Evolutionary conservation across 2,797 vertebrate species (phyloP).

Genomic region (Coranthus polyacanthus): DNA sequence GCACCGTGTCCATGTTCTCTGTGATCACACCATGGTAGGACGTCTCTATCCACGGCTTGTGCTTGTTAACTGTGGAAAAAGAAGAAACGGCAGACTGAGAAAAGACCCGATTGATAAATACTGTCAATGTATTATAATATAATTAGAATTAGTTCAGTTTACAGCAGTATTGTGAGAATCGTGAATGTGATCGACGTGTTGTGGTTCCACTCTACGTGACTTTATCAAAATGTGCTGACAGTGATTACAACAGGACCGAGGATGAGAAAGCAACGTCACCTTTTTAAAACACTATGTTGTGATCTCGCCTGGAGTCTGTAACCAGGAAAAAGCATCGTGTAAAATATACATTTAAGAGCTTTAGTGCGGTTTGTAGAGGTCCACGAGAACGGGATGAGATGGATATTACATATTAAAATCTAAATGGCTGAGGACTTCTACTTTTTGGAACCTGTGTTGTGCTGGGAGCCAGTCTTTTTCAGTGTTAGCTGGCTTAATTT

Average conservation of each 20-base stretch:
- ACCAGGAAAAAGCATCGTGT: too few species aligned
- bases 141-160: constrained; percentile 1
- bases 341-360: too few species aligned
- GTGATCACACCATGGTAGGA: constrained; percentile 98
- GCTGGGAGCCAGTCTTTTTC: too few species aligned
- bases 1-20: constrained; percentile 95
- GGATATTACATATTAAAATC: too few species aligned
- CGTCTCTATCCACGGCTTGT: constrained; percentile 99
- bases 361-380: too few species aligned
- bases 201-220: too few species aligned
- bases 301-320: not conserved
- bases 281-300: not conserved
- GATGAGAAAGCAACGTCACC: not conserved
- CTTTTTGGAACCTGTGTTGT: too few species aligned
- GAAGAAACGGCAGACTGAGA: not conserved
- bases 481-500: too few species aligned
- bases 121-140: constrained; percentile 1
- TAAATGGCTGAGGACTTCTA: too few species aligned
- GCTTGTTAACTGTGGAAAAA: constrained; percentile 92
- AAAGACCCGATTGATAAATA: not conserved
- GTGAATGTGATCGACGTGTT: not conserved
- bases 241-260: constrained; percentile 2
- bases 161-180: not conserved
- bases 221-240: not conserved
- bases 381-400: too few species aligned